Evolutionary conservation across 2,797 vertebrate species (phyloP).

Genomic region (Alauda arvensis): DNA sequence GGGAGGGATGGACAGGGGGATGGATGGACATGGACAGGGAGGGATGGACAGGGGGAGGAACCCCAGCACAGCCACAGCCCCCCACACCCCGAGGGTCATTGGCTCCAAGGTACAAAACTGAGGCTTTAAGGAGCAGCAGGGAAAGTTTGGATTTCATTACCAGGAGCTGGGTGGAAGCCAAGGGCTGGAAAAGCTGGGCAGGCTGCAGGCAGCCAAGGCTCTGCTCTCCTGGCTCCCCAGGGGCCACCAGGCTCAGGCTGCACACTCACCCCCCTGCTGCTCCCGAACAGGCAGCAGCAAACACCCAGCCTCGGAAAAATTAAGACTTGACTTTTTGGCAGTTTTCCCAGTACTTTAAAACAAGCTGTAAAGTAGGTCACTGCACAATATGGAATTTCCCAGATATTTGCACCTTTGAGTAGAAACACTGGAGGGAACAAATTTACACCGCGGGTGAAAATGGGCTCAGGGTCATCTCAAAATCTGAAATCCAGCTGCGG

Average conservation of each 20-base stretch:
- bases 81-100: accelerated
- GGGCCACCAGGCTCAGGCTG: not conserved
- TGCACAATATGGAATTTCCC: not conserved
- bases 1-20: not conserved
- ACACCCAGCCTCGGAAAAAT: not conserved
- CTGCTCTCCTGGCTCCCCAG: not conserved
- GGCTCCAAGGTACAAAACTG: accelerated
- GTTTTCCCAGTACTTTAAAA: not conserved
- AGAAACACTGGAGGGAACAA: not conserved
- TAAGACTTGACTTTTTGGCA: not conserved
- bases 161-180: not conserved
- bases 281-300: not conserved
- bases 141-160: accelerated
- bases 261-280: not conserved
- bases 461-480: not conserved
- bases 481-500: accelerated
- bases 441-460: not conserved
- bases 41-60: accelerated
- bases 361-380: not conserved
- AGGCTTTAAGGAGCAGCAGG: accelerated
- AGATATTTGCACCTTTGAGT: not conserved
- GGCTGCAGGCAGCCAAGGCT: not conserved
- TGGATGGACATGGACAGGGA: not conserved
- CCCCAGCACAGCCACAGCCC: not conserved
- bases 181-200: not conserved